Conservation (phyloP, 2,113 vertebrate species). For the Atractosteus spatula region DNA sequence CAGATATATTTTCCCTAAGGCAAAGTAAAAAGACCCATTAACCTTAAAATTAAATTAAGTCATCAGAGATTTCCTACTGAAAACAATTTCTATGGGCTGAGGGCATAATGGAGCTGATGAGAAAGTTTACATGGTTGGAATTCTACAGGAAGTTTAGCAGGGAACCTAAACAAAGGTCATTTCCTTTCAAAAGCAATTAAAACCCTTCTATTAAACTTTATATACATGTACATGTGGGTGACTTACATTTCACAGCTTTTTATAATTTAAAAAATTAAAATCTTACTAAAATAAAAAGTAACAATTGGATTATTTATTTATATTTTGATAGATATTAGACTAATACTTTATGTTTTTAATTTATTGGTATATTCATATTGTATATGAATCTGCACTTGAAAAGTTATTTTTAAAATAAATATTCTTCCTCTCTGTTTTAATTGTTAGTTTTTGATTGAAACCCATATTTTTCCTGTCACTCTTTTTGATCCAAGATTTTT, state of each 20-base stretch:
- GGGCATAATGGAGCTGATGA: not conserved
- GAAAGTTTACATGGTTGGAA: not conserved
- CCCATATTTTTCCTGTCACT: too few species aligned
- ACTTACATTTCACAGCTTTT: not conserved
- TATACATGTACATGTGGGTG: not conserved
- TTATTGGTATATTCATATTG: too few species aligned
- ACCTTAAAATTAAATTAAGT: slow-evolving; percentile 21
- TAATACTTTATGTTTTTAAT: too few species aligned
- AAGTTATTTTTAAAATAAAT: too few species aligned
- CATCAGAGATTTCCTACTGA: slow-evolving; percentile 6
- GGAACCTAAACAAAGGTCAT: not conserved
- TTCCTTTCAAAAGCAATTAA: not conserved
- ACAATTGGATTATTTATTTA: too few species aligned
- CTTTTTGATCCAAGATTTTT: too few species aligned
- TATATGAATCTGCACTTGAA: too few species aligned
- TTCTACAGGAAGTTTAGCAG: slow-evolving; percentile 1
- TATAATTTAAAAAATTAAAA: not conserved
- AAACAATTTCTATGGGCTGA: not conserved
- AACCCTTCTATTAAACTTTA: not conserved
- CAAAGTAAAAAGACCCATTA: not conserved
- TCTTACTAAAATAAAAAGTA: too few species aligned
- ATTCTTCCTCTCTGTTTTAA: too few species aligned
- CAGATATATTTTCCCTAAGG: not conserved
- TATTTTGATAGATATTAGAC: too few species aligned
- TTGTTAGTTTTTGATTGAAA: too few species aligned